These are phyloP conservation scores for Tokudaia tokunoshimensis DNA, from an alignment of 2,797 vertebrate genomes.

Conservation along the genomic window DNA sequence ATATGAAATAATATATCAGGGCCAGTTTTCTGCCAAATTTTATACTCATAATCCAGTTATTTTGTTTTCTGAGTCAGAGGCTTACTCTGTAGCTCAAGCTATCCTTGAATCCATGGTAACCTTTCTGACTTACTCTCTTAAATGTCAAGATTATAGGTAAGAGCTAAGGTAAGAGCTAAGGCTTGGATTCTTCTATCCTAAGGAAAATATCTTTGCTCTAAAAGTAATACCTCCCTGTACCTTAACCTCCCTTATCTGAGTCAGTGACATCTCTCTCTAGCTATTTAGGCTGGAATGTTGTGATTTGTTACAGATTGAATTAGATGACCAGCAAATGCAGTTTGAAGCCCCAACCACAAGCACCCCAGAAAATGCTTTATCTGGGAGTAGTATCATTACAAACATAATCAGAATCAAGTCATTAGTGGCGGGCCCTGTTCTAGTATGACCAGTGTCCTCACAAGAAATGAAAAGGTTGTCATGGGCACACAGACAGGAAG, in stretches of 20 bases:
- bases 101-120: background rate
- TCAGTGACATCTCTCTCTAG: constrained; percentile 26
- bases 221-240: background rate
- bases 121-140: background rate
- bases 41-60: background rate
- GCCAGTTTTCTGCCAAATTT: constrained; percentile 4
- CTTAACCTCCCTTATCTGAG: background rate
- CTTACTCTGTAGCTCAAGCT: background rate
- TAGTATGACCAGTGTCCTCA: background rate
- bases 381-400: constrained; percentile 13
- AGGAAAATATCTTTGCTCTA: background rate
- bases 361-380: constrained; percentile 31
- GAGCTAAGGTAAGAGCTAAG: background rate
- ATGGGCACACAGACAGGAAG: background rate
- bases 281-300: constrained; percentile 7
- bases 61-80: background rate
- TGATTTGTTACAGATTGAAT: constrained; percentile 17
- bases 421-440: background rate
- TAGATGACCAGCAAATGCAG: background rate
- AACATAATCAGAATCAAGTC: constrained; percentile 47
- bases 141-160: background rate
- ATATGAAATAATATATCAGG: background rate
- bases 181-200: background rate
- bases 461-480: background rate
- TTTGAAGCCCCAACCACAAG: background rate